Evolutionary conservation across 2,888 invertebrate genomes (phyloP).

Genomic region (Clistopyga incitator): DNA sequence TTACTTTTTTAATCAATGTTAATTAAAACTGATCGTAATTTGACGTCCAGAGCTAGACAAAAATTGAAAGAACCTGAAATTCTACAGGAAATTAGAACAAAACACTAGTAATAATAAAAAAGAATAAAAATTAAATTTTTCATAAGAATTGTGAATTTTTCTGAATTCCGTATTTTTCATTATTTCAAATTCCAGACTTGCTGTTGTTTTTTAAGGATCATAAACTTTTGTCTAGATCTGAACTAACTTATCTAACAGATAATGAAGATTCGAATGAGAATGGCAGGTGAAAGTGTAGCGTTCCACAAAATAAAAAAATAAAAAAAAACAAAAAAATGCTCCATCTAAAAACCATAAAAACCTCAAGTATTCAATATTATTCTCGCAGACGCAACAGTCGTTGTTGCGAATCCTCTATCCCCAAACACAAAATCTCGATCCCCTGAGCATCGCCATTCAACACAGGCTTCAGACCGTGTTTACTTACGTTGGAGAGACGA

Average conservation of each 20-base stretch:
- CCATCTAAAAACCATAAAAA: background rate
- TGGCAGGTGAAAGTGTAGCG: background rate
- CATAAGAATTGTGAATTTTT: too few relatives aligned
- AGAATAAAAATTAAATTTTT: too few relatives aligned
- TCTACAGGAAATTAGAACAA: too few relatives aligned
- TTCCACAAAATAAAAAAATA: background rate
- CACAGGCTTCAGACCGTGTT: slow-evolving; percentile 5
- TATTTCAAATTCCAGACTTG: too few relatives aligned
- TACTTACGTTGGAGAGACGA: slow-evolving; percentile 82
- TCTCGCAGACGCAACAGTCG: background rate
- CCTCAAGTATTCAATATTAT: background rate
- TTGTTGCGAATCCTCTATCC: background rate
- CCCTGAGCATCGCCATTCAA: background rate
- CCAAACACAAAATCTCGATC: slow-evolving; percentile 10
- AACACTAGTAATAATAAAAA: too few relatives aligned
- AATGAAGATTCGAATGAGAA: background rate
- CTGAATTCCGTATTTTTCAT: too few relatives aligned
- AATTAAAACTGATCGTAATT: background rate
- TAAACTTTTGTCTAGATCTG: background rate
- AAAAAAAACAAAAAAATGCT: background rate
- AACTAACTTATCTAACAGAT: background rate
- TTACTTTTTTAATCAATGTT: background rate
- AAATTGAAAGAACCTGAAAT: too few relatives aligned
- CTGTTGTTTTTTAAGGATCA: too few relatives aligned
- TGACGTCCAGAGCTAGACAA: background rate